Conservation (phyloP, 2,888 invertebrate genomes). For the Ophion ellenae region DNA sequence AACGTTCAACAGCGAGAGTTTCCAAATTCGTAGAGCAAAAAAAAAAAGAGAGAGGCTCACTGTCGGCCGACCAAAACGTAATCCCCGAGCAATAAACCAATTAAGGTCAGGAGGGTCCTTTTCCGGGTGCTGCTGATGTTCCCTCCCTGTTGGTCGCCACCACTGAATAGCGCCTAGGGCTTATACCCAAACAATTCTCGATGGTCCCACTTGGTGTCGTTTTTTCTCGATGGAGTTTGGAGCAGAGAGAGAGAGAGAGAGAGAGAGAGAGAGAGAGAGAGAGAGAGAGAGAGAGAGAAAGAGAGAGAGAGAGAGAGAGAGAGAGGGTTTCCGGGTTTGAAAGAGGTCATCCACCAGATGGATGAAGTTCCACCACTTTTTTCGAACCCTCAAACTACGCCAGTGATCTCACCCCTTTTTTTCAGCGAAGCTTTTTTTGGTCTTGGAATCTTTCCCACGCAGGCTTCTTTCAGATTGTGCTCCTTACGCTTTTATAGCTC, state of each 20-base stretch:
- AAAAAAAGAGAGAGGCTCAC: conserved; percentile 63
- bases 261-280: not conserved
- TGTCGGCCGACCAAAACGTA: conserved; percentile 73
- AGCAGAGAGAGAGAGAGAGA: not conserved
- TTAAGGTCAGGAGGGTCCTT: conserved; percentile 72
- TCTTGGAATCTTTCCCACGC: not conserved
- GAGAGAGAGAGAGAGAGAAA: too few relatives aligned
- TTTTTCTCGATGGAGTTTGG: not conserved
- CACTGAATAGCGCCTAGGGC: conserved; percentile 47
- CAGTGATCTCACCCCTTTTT: not conserved
- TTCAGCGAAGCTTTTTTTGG: not conserved
- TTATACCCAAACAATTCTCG: conserved; percentile 27
- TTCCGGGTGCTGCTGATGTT: conserved; percentile 49
- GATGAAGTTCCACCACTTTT: conserved; percentile 49
- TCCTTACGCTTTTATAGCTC: not conserved
- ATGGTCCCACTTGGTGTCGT: conserved; percentile 2
- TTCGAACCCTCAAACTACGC: conserved; percentile 16
- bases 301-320: not conserved
- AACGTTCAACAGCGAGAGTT: conserved; percentile 13
- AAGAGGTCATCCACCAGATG: conserved; percentile 43
- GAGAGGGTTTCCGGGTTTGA: conserved; percentile 54
- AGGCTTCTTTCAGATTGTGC: not conserved
- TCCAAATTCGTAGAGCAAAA: conserved; percentile 44
- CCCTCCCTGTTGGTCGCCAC: conserved; percentile 3
- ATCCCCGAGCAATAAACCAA: conserved; percentile 78